Percentiles rank a stretch among this genome's conserved stretches.
Evolutionary conservation across 2,113 vertebrate genomes (phyloP).

Genomic region (Hystrix cristata): DNA sequence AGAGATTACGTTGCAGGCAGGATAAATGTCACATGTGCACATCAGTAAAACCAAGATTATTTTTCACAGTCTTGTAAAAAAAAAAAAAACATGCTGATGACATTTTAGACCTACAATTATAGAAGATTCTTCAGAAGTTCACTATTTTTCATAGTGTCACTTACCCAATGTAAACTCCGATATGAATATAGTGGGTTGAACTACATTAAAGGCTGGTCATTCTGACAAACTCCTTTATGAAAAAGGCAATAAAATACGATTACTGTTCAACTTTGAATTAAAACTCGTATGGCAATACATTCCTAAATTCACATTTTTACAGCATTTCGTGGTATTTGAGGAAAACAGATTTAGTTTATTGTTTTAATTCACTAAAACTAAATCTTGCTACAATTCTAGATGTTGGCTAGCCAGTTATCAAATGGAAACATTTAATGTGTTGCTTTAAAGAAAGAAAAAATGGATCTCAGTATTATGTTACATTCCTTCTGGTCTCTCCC

Average conservation of each 20-base stretch:
- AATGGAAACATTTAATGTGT: slow-evolving; percentile 77
- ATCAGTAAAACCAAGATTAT: slow-evolving; percentile 74
- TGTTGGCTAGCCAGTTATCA: slow-evolving; percentile 80
- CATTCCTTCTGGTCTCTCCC: slow-evolving; percentile 66
- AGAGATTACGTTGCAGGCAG: slow-evolving; percentile 64
- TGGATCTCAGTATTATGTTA: slow-evolving; percentile 67
- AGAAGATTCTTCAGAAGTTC: slow-evolving; percentile 72
- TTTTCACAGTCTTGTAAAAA: slow-evolving; percentile 77
- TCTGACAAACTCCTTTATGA: slow-evolving; percentile 75
- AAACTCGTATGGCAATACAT: slow-evolving; percentile 69
- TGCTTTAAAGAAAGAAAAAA: slow-evolving; percentile 79
- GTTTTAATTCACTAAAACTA: slow-evolving; percentile 83
- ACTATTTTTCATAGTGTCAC: slow-evolving; percentile 76
- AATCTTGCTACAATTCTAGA: slow-evolving; percentile 81
- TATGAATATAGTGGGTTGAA: slow-evolving; percentile 65
- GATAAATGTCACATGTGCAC: slow-evolving; percentile 78
- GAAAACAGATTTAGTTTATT: slow-evolving; percentile 82
- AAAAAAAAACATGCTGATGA: slow-evolving; percentile 73
- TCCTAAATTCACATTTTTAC: slow-evolving; percentile 81
- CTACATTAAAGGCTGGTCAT: slow-evolving; percentile 58
- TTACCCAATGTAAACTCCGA: slow-evolving; percentile 57
- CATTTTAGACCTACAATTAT: slow-evolving; percentile 79
- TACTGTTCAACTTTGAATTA: slow-evolving; percentile 84
- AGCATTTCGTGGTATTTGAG: slow-evolving; percentile 61
- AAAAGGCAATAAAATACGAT: slow-evolving; percentile 85